Percentiles rank a stretch among this genome's conserved stretches.
Evolutionary conservation across 2,113 vertebrate genomes (phyloP).

Genomic region (Pleuronectes platessa): DNA sequence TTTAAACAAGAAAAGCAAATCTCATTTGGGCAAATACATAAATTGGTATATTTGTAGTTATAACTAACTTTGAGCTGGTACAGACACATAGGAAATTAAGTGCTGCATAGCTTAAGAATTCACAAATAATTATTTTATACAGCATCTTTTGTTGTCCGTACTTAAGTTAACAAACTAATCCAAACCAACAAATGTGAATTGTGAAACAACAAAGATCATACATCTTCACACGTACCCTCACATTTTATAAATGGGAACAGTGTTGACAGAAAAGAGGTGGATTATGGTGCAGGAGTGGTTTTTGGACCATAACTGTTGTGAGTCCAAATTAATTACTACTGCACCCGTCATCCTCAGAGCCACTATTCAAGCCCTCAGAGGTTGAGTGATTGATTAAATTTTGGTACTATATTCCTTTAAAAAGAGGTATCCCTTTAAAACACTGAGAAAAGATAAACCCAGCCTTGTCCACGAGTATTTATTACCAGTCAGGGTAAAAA

Average conservation of each 20-base stretch:
- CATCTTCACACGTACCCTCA: background rate
- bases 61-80: constrained; percentile 9
- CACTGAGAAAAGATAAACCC: constrained; percentile 55
- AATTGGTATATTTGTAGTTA: background rate
- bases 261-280: background rate
- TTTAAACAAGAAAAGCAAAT: background rate
- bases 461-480: constrained; percentile 68
- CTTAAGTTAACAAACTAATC: background rate
- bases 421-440: constrained; percentile 50
- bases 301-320: background rate
- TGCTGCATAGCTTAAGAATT: background rate
- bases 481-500: constrained; percentile 78
- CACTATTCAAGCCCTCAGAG: background rate
- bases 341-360: background rate
- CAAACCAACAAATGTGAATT: background rate
- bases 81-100: background rate
- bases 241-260: background rate
- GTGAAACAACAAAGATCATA: background rate
- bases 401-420: constrained; percentile 2
- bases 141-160: background rate
- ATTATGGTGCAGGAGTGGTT: background rate
- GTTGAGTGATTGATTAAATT: constrained; percentile 6
- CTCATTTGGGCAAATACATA: background rate
- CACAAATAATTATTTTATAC: background rate
- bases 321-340: background rate